Conservation (phyloP, 2,113 vertebrate genomes). For the Etheostoma cragini region DNA sequence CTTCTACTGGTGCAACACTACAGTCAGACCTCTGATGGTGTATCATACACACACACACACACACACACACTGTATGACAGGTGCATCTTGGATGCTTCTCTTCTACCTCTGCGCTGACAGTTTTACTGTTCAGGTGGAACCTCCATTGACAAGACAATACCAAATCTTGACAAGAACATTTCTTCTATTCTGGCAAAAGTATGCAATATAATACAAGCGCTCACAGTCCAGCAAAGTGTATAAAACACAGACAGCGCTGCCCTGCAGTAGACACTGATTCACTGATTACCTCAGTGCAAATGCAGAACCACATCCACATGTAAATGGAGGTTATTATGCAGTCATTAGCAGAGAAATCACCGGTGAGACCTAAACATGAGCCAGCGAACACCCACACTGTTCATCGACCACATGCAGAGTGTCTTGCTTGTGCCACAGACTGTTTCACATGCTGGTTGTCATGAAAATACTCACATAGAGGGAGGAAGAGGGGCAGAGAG, state of each 20-base stretch:
- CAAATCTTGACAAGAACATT: slow-evolving; percentile 25
- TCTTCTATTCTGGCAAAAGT: neutral
- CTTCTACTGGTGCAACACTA: slow-evolving; percentile 9
- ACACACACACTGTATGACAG: slow-evolving; percentile 6
- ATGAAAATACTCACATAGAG: slow-evolving; percentile 76
- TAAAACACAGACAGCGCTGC: slow-evolving; percentile 29
- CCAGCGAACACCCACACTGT: slow-evolving; percentile 53
- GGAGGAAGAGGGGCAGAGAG: slow-evolving; percentile 61
- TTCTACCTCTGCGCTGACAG: slow-evolving; percentile 31
- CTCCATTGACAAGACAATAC: slow-evolving; percentile 32
- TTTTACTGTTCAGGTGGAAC: slow-evolving; percentile 27
- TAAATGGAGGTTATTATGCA: slow-evolving; percentile 56
- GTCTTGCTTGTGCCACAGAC: slow-evolving; percentile 65
- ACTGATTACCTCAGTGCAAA: slow-evolving; percentile 46
- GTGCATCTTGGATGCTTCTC: slow-evolving; percentile 24
- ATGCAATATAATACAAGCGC: slow-evolving; percentile 6
- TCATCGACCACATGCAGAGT: slow-evolving; percentile 62
- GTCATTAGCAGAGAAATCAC: slow-evolving; percentile 63
- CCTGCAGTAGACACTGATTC: slow-evolving; percentile 35
- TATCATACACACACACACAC: neutral
- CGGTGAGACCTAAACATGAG: slow-evolving; percentile 42
- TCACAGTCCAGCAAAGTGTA: slow-evolving; percentile 7
- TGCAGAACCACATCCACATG: slow-evolving; percentile 53
- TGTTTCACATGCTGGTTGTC: slow-evolving; percentile 67
- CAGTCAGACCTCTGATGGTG: neutral